phyloP scores from a whole-genome alignment of 2,797 vertebrate genomes.

The Zalophus californianus region DNA sequence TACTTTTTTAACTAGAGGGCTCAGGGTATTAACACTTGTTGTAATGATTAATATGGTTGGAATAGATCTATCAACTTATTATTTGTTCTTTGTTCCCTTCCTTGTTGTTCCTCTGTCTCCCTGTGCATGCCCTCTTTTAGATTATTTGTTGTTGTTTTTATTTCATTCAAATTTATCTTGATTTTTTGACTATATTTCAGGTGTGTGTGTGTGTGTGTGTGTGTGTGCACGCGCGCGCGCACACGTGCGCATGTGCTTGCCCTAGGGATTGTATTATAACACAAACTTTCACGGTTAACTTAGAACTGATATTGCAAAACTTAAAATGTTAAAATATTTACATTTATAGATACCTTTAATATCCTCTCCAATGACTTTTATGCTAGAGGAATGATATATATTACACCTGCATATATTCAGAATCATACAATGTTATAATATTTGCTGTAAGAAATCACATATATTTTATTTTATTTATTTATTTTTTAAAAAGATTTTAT shows the following conservation, averaged over 20 bases:
- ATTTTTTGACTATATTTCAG: background rate
- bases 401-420: background rate
- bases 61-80: background rate
- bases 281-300: background rate
- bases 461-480: too few species aligned
- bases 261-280: background rate
- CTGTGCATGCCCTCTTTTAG: background rate
- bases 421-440: background rate
- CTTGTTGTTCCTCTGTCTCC: background rate
- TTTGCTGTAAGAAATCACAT: background rate
- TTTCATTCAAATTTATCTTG: background rate
- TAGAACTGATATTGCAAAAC: background rate
- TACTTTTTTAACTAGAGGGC: background rate
- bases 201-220: background rate
- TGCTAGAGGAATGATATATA: background rate
- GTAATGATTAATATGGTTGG: background rate
- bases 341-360: background rate
- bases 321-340: background rate
- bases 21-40: background rate
- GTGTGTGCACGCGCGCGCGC: too few species aligned
- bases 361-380: background rate
- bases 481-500: too few species aligned
- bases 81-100: background rate
- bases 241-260: background rate
- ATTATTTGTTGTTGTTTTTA: background rate